phyloP scores from a whole-genome alignment of 2,888 invertebrate genomes.

The Acronicta psi region DNA sequence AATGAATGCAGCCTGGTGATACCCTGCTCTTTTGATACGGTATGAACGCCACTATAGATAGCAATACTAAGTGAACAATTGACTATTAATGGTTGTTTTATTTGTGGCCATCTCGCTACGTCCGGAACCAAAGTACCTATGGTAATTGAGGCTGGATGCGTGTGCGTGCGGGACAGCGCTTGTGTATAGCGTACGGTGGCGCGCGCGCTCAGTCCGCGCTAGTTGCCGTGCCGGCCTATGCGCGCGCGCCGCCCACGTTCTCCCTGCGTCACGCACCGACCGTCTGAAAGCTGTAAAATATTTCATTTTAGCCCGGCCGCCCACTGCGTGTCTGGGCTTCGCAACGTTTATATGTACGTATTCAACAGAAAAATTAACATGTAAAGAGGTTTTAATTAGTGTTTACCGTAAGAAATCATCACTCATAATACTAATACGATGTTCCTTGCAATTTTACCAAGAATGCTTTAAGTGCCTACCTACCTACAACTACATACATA shows the following conservation, averaged over 20 bases:
- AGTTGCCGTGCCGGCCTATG: constrained; percentile 14
- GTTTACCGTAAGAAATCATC: no score
- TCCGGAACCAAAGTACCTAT: constrained; percentile 20
- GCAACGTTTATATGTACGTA: constrained; percentile 1
- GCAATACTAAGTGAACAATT: constrained; percentile 35
- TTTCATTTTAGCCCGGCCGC: constrained; percentile 2
- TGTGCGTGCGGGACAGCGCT: not conserved
- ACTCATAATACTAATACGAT: no score
- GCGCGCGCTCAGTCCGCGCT: constrained; percentile 14
- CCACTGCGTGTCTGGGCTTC: not conserved
- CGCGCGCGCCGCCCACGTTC: constrained; percentile 13
- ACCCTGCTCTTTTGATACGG: no score
- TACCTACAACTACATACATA: no score
- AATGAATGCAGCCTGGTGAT: no score
- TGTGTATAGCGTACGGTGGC: not conserved
- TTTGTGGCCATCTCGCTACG: constrained; percentile 19
- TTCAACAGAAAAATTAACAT: not conserved
- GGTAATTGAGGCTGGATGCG: constrained; percentile 12
- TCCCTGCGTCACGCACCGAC: not conserved
- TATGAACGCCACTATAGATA: not conserved
- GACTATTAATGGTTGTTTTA: constrained; percentile 38
- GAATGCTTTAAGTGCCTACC: no score
- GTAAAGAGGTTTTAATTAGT: not conserved
- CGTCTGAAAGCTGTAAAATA: constrained; percentile 5
- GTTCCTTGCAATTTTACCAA: no score